phyloP scores from a whole-genome alignment of 2,797 vertebrate species.

The Acanthurus tractus region DNA sequence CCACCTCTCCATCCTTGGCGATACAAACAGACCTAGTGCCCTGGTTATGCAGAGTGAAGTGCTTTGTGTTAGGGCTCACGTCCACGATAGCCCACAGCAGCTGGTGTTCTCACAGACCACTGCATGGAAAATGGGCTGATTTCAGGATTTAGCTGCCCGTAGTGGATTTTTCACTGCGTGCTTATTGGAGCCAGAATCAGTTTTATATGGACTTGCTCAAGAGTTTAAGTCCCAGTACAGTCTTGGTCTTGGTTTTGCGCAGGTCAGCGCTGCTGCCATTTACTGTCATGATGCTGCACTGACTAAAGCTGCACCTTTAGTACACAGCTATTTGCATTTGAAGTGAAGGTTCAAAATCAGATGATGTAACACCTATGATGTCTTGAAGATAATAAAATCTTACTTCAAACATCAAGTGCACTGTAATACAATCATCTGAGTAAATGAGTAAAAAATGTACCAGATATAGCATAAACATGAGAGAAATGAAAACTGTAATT shows the following conservation, averaged over 20 bases:
- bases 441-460: background rate
- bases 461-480: background rate
- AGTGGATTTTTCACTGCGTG: constrained; percentile 73
- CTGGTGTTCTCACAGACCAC: constrained; percentile 87
- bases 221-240: constrained; percentile 43
- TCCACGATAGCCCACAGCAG: constrained; percentile 79
- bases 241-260: constrained; percentile 29
- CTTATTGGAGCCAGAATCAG: constrained; percentile 68
- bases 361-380: constrained; percentile 28
- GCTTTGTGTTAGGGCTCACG: constrained; percentile 77
- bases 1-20: constrained; percentile 26
- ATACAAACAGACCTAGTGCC: constrained; percentile 53
- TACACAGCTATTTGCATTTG: constrained; percentile 61
- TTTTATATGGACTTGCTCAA: constrained; percentile 69
- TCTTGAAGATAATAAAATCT: constrained; percentile 21
- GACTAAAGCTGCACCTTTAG: constrained; percentile 55
- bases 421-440: background rate
- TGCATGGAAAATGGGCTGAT: constrained; percentile 86
- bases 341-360: constrained; percentile 40
- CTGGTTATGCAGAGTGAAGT: constrained; percentile 67
- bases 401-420: constrained; percentile 42
- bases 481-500: background rate
- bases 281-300: constrained; percentile 13
- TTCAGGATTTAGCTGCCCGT: constrained; percentile 83
- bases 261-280: constrained; percentile 6